phyloP scores from a whole-genome alignment of 2,113 vertebrate genomes.

The Paratilapia polleni region DNA sequence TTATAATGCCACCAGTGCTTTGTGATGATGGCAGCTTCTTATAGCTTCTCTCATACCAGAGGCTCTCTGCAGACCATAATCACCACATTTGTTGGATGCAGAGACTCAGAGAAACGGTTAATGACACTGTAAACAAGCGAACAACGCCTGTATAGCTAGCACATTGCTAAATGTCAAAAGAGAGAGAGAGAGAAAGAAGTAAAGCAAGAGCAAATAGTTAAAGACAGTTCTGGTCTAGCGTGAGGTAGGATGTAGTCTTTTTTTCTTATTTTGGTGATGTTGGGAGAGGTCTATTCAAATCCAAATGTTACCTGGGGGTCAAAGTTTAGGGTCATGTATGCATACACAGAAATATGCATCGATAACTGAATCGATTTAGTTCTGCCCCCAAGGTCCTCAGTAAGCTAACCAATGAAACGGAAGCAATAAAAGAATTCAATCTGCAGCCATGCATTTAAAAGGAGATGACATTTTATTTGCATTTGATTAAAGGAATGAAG shows the following conservation, averaged over 20 bases:
- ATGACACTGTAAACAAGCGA: slow-evolving; percentile 67
- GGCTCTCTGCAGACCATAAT: slow-evolving; percentile 54
- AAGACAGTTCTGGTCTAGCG: neutral
- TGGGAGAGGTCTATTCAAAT: neutral
- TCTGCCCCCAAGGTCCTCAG: slow-evolving; percentile 5
- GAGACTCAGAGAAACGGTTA: slow-evolving; percentile 58
- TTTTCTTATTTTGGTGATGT: neutral
- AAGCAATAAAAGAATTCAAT: slow-evolving; percentile 36
- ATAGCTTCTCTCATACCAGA: slow-evolving; percentile 18
- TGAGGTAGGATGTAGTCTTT: neutral
- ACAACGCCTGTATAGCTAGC: slow-evolving; percentile 28
- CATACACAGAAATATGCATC: slow-evolving; percentile 31
- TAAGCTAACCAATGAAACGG: slow-evolving; percentile 20
- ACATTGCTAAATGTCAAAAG: slow-evolving; percentile 60
- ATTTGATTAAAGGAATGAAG: neutral
- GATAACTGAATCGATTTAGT: slow-evolving; percentile 36
- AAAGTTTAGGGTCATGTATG: slow-evolving; percentile 28
- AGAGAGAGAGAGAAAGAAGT: neutral
- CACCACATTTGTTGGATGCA: slow-evolving; percentile 59
- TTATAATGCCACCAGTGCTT: slow-evolving; percentile 52
- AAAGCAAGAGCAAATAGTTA: neutral
- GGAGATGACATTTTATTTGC: neutral
- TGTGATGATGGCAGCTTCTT: slow-evolving; percentile 45
- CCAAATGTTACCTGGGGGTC: slow-evolving; percentile 32
- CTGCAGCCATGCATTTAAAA: slow-evolving; percentile 23